Percentiles rank a stretch among this genome's conserved stretches.
Evolutionary conservation across 2,888 invertebrate species (phyloP).

Genomic region (Lagria hirta): DNA sequence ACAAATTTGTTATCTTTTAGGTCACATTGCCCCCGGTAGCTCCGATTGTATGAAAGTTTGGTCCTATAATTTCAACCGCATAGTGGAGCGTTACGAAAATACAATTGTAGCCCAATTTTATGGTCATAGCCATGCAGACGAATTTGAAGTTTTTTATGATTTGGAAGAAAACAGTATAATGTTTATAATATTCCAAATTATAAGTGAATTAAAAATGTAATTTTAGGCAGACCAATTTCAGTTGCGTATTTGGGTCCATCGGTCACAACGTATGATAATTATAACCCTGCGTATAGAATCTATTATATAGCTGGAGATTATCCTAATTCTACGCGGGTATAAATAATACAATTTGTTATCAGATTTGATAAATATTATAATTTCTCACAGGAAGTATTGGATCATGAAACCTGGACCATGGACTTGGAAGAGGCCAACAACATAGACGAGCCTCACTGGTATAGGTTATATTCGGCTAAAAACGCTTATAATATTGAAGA

Average conservation of each 20-base stretch:
- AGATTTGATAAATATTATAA: not conserved
- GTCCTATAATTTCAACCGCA: slow-evolving; percentile 90
- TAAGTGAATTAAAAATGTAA: too few relatives aligned
- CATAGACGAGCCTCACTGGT: slow-evolving; percentile 72
- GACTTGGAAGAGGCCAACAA: slow-evolving; percentile 88
- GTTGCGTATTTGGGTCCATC: slow-evolving; percentile 93
- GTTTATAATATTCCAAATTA: too few relatives aligned
- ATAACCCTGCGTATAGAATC: slow-evolving; percentile 94
- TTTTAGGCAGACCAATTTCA: slow-evolving; percentile 72
- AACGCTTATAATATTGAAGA: slow-evolving; percentile 81
- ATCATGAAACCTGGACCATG: slow-evolving; percentile 95
- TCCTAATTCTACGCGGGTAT: slow-evolving; percentile 74
- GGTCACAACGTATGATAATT: slow-evolving; percentile 86
- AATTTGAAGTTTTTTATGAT: slow-evolving; percentile 92
- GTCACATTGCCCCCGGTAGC: slow-evolving; percentile 94
- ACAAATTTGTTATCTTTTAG: too few relatives aligned
- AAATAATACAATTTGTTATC: slow-evolving; percentile 25
- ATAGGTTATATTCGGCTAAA: slow-evolving; percentile 80
- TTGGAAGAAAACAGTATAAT: slow-evolving; percentile 72
- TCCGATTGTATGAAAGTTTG: slow-evolving; percentile 91
- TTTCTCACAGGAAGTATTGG: slow-evolving; percentile 74
- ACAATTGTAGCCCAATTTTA: slow-evolving; percentile 90
- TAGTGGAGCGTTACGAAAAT: slow-evolving; percentile 82
- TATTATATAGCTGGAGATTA: slow-evolving; percentile 94
- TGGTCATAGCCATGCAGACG: slow-evolving; percentile 92